These are phyloP conservation scores for Pongo pygmaeus DNA, from an alignment of 2,113 vertebrate genomes.

Conservation along the genomic window DNA sequence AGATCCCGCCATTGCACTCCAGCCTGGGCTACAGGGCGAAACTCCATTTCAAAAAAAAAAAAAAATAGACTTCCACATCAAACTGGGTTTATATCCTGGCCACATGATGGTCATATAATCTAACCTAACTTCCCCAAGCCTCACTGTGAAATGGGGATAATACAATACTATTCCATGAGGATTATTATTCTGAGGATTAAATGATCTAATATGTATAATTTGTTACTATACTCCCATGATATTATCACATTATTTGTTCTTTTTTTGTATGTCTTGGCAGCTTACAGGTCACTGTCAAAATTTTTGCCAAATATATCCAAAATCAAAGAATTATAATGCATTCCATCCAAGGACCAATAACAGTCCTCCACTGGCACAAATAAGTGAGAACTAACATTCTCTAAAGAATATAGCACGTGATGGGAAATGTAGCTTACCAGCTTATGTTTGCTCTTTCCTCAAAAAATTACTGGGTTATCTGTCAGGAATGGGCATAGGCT, in stretches of 20 bases:
- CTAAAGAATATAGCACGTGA: neutral
- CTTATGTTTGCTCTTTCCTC: neutral
- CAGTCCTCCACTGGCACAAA: neutral
- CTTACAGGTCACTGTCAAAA: neutral
- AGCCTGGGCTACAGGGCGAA: too few species aligned
- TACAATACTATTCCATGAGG: neutral
- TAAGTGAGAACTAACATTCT: neutral
- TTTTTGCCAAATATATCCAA: neutral
- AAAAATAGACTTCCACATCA: neutral
- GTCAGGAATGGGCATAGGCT: neutral
- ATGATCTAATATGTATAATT: neutral
- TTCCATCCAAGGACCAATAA: neutral
- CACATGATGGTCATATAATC: neutral
- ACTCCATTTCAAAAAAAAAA: too few species aligned
- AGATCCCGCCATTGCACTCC: too few species aligned
- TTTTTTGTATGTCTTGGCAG: neutral
- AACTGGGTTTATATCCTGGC: neutral
- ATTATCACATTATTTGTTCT: neutral
- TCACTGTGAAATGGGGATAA: neutral
- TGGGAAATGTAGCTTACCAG: neutral
- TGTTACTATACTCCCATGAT: neutral
- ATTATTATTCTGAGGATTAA: neutral
- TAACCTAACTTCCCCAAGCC: neutral
- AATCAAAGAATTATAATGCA: conserved; percentile 23
- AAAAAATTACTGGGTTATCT: neutral